Base-by-base conservation (phyloP, 2,888 invertebrate genomes). In the Capitulum mitella region DNA sequence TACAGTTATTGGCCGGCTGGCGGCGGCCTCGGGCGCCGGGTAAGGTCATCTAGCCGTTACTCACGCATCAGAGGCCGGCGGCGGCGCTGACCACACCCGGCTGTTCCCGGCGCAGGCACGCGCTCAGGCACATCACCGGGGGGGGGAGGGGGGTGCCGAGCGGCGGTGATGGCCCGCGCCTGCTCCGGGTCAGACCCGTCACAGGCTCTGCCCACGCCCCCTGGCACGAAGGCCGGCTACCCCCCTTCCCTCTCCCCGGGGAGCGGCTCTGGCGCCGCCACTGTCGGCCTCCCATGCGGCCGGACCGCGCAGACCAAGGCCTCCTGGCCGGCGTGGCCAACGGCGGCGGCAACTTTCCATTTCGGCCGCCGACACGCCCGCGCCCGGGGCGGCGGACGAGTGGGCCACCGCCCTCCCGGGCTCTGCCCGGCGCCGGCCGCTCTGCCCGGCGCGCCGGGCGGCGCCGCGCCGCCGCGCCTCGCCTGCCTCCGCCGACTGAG, bases 341-440 rank as follows among this genome's bases (percentile, higher is more conserved):
- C 64, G 64, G 51, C 64, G 61, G 2, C 64, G 19, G 32, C 64
- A 64, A 64, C 64, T 64, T 64, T 64, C 64, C 64, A 64, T 64
- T 64, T 64, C 64, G 64, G 34, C n/a, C 58, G 58, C n/a, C 64
- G 64, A 64, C 64, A 64, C 64, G 64, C 64, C 64, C 64, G 64
- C 16, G 64, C 64, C 64, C 34, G 3, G 14, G 64, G 64, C 64
- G 34, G 29, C 34, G 64, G 34, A 64, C 64, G 64, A 34, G 64
- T 34, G 34, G 32, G 29, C 64, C 64, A 34, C 32, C 64, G 34
- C 32, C 64, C 64, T 64, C 64, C 58, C n/a, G 19, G 26, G 26
- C 54, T 54, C 54, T 54, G 54, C 26, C 29, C 29, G 12, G 6
- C 61, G 58, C 58, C 58, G 3, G 58, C 58, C 61, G 32, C 61